Conservation (phyloP, 1,140 invertebrate genomes). For the Drosophila ercepeae region DNA sequence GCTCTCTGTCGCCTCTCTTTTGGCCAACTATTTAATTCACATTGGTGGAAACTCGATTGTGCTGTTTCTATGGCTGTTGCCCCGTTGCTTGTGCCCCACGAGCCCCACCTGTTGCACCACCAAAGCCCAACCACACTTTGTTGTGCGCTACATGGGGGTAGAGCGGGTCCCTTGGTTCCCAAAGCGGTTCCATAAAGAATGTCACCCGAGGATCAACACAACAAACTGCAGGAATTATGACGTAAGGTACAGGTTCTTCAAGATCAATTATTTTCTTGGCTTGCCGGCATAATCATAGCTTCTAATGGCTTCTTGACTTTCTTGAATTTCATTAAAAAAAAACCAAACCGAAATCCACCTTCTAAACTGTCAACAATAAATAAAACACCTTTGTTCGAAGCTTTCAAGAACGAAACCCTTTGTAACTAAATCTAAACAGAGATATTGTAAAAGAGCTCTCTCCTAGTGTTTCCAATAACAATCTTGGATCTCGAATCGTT, state of each 20-base stretch:
- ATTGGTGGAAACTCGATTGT: conserved; percentile 81
- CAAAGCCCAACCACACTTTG: conserved; percentile 49
- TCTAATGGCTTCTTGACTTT: neutral
- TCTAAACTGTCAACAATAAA: neutral
- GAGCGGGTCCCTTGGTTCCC: conserved; percentile 24
- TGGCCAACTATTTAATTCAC: conserved; percentile 78
- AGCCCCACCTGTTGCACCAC: conserved; percentile 16
- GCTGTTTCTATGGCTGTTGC: conserved; percentile 42
- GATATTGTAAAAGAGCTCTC: neutral
- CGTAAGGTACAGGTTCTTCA: conserved; percentile 20
- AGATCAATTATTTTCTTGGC: neutral
- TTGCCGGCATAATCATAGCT: neutral
- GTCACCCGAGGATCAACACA: conserved; percentile 35
- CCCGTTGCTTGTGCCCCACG: conserved; percentile 3
- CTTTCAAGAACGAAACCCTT: neutral
- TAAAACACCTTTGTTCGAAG: neutral
- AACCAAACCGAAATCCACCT: no score
- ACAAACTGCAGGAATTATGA: conserved; percentile 37
- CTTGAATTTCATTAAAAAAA: neutral
- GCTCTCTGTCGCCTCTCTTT: conserved; percentile 74
- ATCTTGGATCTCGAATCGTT: conserved; percentile 22
- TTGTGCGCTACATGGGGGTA: conserved; percentile 42
- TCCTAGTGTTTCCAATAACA: conserved; percentile 8
- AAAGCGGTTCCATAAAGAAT: conserved; percentile 32
- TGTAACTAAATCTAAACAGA: neutral